Evolutionary conservation across 2,888 invertebrate species (phyloP).

Genomic region (Eristalinus sepulchralis): DNA sequence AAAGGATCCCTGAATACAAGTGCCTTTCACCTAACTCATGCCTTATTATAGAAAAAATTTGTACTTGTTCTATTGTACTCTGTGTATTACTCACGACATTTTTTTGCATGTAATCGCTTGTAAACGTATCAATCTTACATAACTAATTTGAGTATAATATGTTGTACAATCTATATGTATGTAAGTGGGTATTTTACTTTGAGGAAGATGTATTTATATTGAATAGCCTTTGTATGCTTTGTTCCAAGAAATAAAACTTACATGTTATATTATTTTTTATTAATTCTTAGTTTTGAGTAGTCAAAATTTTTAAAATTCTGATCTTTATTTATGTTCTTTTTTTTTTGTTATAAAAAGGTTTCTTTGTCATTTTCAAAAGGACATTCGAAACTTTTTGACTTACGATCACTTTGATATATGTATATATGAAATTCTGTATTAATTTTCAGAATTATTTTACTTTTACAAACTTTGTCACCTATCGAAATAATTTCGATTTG

Average conservation of each 20-base stretch:
- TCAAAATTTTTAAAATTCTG: constrained; percentile 68
- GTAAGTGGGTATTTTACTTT: constrained; percentile 21
- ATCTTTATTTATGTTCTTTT: constrained; percentile 31
- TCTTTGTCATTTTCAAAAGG: constrained; percentile 58
- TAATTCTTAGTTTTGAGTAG: constrained; percentile 18
- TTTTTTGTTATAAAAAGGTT: constrained; percentile 3
- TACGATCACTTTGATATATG: constrained; percentile 59
- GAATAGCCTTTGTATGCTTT: constrained; percentile 42
- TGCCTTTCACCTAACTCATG: not conserved
- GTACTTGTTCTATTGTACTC: constrained; percentile 67
- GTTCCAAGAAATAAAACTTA: constrained; percentile 31
- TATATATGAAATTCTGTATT: not conserved
- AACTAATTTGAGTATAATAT: constrained; percentile 57
- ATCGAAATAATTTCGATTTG: constrained; percentile 37
- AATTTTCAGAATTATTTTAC: not conserved
- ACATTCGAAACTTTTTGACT: constrained; percentile 45
- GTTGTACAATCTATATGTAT: constrained; percentile 16
- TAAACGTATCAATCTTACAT: constrained; percentile 37
- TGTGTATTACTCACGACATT: constrained; percentile 38
- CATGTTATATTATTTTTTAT: constrained; percentile 3
- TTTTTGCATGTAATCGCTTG: constrained; percentile 13
- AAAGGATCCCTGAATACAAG: constrained; percentile 25
- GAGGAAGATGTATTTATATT: constrained; percentile 34
- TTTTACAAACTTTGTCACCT: constrained; percentile 2
- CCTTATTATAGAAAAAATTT: constrained; percentile 44